Evolutionary conservation across 1,140 invertebrate species (phyloP).

Genomic region (Luehdorfia chinensis): DNA sequence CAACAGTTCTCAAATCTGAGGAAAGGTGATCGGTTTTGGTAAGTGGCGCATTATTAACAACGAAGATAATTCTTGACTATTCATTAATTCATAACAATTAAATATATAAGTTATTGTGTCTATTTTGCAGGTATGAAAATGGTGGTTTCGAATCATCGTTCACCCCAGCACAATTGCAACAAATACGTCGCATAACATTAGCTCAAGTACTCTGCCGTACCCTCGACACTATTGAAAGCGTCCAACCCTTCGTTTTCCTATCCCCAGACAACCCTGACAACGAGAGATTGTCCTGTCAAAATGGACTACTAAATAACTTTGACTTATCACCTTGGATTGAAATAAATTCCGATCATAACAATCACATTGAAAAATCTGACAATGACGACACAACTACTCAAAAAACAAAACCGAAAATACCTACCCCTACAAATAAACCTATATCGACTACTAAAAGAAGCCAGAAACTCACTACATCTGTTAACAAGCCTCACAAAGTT

Average conservation of each 20-base stretch:
- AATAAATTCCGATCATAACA: conserved; percentile 58
- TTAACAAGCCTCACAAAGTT: conserved; percentile 31
- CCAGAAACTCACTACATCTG: conserved; percentile 28
- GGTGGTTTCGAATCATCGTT: conserved; percentile 85
- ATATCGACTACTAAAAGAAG: conserved; percentile 34
- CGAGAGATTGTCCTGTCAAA: conserved; percentile 82
- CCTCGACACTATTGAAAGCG: conserved; percentile 83
- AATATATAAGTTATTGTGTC: conserved; percentile 12
- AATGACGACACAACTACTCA: conserved; percentile 26
- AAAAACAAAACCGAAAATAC: conserved; percentile 41
- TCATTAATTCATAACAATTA: background rate
- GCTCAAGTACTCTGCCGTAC: conserved; percentile 93
- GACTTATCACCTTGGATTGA: conserved; percentile 81
- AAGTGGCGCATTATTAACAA: too few relatives aligned
- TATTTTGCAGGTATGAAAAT: conserved; percentile 86
- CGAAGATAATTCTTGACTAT: too few relatives aligned
- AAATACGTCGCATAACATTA: conserved; percentile 88
- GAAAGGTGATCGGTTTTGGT: conserved; percentile 96
- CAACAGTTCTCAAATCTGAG: conserved; percentile 93
- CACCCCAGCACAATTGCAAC: conserved; percentile 89
- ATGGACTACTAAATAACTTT: conserved; percentile 84
- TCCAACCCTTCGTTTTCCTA: conserved; percentile 88
- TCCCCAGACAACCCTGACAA: conserved; percentile 80
- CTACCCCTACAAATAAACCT: conserved; percentile 35
- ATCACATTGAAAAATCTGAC: conserved; percentile 57